Base-by-base conservation (phyloP, 2,888 invertebrate species). In the Hypsopygia costalis region DNA sequence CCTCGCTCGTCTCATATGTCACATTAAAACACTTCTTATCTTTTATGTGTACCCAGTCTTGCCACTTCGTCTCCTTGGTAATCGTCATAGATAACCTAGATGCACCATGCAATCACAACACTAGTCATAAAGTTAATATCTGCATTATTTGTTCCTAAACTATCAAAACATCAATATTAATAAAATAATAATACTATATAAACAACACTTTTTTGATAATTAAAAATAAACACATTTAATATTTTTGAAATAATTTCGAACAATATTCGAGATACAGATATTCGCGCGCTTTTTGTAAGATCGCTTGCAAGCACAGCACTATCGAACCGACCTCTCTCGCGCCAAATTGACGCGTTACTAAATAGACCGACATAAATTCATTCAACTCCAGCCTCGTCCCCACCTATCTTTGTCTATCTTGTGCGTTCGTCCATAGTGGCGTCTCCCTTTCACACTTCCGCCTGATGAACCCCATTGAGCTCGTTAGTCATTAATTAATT, bases 401-500 rank as follows among this genome's bases (percentile, higher is more conserved):
- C 41, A 33, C 40, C 65, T 44, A 44, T 79, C 79, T 52, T 61
- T 56, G 49, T 81, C 67, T 10, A 43, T 47, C 69, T 31, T 25
- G 32, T 5, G 34, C 27, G 28, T 47, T 49, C 22, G 35, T 16
- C 36, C 27, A 61, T 72, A 37, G 10, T 25, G 41, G 44, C 45
- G 41, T 80, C 78, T 52, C 70, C 30, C 40, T 81, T 61, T 33
- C 55, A 49, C 76, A 78, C 83, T 85, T 86, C 87, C 87, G 86
- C 87, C 69, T 85, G 83, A 88, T 79, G 85, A 82, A 85, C 82
- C 81, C 87, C 83, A 87, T 86, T 86, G 83, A 83, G 87, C 87
- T 88, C 82, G 87, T 87, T 88, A 87, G 86, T 86, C 82, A 87
- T 87, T 88, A 86, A 87, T 88, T 87, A 86, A 87, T 86, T 85